Base-by-base conservation (phyloP, 2,888 invertebrate genomes). In the Cylloceria caligata region DNA sequence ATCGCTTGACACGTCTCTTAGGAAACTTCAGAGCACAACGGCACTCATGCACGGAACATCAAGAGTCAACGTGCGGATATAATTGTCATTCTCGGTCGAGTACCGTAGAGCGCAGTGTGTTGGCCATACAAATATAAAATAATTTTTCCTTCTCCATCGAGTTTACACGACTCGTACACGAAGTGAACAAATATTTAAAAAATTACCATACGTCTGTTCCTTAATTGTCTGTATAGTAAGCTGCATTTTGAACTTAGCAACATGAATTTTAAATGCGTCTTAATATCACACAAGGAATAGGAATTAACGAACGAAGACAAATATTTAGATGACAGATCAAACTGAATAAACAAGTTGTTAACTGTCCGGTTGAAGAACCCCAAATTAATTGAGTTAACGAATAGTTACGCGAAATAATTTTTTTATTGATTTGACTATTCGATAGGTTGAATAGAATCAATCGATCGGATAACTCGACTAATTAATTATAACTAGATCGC, bases 11-110 rank as follows among this genome's bases (percentile, higher is more conserved):
- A 60, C 72, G 72, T 60, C 65, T 39, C 60, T 68, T 72, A 67
- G 45, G 55, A 19, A 79, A 24, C 27, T 60, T 73, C 49, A 42
- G 47, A 49, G 21, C 39, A 47, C 65, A 72, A 55, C 19, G 65
- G 62, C 67, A 73, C 27, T 39, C 73, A 39, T 64, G 52, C 34
- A 55, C 45, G 62, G 24, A 69, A 80, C 55, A 80, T 68, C 39
- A 62, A 64, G 68, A 55, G 42, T 74, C 62, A 80, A 62, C 60
- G 57, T 62, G 34, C 52, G 36, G 7, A 52, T 24, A 7, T 34
- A 57, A 57, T 34, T 60, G 49, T 67, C 36, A 52, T 60, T 57
- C 39, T 65, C 24, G n/a, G 16, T 19, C 60, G 39, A 24, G 24
- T 57, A 21, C 19, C 45, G 65, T 55, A 42, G 49, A 19, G 1